phyloP scores from a whole-genome alignment of 2,113 vertebrate species.

The Oreocharis arfaki region DNA sequence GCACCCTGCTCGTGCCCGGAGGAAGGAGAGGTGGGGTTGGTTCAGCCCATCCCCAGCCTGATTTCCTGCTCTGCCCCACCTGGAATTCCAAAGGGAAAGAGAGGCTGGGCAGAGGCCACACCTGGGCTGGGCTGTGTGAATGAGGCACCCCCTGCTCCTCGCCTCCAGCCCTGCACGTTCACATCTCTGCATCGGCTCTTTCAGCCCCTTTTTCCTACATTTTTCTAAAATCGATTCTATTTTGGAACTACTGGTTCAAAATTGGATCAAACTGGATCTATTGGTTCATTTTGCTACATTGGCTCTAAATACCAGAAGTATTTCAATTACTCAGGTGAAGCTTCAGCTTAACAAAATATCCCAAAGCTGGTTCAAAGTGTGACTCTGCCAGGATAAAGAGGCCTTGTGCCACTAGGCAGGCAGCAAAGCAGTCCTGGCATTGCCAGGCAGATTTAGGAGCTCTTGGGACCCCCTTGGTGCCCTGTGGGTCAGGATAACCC shows the following conservation, averaged over 20 bases:
- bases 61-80: neutral
- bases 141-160: neutral
- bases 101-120: neutral
- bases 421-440: neutral
- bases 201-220: neutral
- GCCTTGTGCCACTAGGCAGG: neutral
- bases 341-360: neutral
- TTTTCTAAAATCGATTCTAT: neutral
- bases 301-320: neutral
- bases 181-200: neutral
- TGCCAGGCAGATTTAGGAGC: neutral
- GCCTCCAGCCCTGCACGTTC: neutral
- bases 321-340: neutral
- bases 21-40: neutral
- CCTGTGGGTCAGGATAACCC: neutral
- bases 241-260: neutral
- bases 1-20: rapidly evolving
- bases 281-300: neutral
- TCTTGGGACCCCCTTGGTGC: neutral
- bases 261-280: neutral
- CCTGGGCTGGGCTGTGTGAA: neutral
- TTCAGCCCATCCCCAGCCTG: neutral
- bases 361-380: neutral
- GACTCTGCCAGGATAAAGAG: neutral
- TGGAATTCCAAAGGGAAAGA: neutral